These are phyloP conservation scores for Myripristis jacobus DNA, from an alignment of 2,797 vertebrate species.

Conservation along the genomic window DNA sequence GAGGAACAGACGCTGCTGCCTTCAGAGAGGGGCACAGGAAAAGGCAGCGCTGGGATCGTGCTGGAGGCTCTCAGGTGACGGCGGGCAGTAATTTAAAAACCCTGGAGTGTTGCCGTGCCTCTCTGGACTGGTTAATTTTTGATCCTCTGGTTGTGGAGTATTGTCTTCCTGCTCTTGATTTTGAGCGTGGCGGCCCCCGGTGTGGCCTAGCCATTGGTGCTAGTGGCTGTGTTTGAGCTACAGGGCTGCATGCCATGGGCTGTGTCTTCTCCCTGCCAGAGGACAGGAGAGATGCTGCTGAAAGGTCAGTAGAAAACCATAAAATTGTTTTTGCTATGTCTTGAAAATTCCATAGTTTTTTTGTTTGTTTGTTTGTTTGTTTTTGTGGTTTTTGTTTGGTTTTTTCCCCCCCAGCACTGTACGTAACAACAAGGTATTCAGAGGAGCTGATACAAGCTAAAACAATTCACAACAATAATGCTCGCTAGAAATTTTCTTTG, in stretches of 20 bases:
- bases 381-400: too few species aligned
- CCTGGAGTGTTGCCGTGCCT: slow-evolving; percentile 36
- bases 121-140: slow-evolving; percentile 46
- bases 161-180: slow-evolving; percentile 66
- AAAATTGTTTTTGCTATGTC: slow-evolving; percentile 25
- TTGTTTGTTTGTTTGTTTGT: neutral
- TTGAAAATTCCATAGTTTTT: neutral
- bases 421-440: neutral
- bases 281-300: slow-evolving; percentile 81
- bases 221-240: slow-evolving; percentile 64
- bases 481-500: neutral
- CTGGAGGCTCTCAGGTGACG: slow-evolving; percentile 59
- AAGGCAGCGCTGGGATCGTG: slow-evolving; percentile 68
- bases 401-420: neutral
- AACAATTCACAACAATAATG: neutral
- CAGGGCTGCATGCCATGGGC: slow-evolving; percentile 86
- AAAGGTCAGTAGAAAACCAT: slow-evolving; percentile 86
- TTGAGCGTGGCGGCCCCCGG: slow-evolving; percentile 55
- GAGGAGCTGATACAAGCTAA: neutral
- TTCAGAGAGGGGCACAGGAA: slow-evolving; percentile 71
- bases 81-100: slow-evolving; percentile 48
- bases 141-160: slow-evolving; percentile 37
- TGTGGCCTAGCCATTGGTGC: slow-evolving; percentile 64
- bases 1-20: slow-evolving; percentile 56
- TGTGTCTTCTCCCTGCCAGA: slow-evolving; percentile 89